These are phyloP conservation scores for Eremophila alpestris DNA, from an alignment of 2,797 vertebrate species.

Conservation along the genomic window DNA sequence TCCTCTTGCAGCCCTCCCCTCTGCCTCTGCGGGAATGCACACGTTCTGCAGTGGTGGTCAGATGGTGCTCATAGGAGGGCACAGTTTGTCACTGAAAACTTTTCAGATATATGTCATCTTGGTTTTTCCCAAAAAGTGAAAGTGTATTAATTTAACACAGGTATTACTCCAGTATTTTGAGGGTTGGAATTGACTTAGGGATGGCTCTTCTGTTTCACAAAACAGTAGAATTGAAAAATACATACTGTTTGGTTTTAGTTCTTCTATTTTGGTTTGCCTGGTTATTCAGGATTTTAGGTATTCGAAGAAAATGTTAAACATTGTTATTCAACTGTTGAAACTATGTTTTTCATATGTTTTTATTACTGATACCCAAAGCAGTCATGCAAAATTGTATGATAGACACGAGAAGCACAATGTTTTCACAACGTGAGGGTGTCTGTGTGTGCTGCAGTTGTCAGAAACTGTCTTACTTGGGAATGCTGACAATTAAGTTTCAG, in stretches of 20 bases:
- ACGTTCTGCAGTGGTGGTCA: background rate
- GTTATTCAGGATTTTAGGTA: background rate
- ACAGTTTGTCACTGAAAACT: background rate
- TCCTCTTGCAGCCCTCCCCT: background rate
- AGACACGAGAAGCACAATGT: background rate
- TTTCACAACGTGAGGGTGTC: background rate
- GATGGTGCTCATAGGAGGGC: background rate
- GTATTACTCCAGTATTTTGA: background rate
- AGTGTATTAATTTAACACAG: background rate
- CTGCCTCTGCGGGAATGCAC: background rate
- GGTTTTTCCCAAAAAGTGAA: background rate
- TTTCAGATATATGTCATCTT: accelerated
- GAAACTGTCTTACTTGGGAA: background rate
- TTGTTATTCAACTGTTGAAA: background rate
- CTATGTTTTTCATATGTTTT: background rate
- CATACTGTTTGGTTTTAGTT: background rate
- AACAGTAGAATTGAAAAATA: background rate
- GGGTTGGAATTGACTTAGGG: background rate
- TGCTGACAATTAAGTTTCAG: background rate
- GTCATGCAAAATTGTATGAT: background rate
- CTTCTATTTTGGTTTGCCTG: background rate
- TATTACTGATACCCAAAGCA: background rate
- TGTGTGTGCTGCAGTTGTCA: background rate
- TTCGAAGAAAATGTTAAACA: background rate
- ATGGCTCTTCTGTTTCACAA: background rate